Percentiles rank a stretch among this genome's conserved stretches.
Conservation (phyloP, 2,113 vertebrate species). For the Hydrolagus affinis region DNA sequence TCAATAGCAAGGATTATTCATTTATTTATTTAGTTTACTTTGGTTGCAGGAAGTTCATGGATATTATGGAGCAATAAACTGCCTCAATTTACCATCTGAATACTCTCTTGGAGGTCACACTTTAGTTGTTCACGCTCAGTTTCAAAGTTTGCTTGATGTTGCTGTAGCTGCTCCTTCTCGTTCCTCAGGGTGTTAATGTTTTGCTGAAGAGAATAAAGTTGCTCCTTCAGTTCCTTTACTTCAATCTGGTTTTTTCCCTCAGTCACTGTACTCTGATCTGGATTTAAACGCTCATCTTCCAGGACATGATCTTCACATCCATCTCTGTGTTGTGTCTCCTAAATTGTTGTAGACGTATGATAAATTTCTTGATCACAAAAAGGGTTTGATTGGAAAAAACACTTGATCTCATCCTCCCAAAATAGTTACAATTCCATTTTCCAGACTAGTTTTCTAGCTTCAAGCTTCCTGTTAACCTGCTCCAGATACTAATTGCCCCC, state of each 20-base stretch:
- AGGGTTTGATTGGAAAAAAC: too few species aligned
- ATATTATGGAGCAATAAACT: not conserved
- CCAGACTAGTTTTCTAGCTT: too few species aligned
- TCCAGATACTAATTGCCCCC: too few species aligned
- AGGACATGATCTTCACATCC: not conserved
- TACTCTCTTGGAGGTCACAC: constrained; percentile 33
- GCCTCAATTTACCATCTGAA: constrained; percentile 35
- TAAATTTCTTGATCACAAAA: too few species aligned
- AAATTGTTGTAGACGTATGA: not conserved
- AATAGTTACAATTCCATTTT: too few species aligned
- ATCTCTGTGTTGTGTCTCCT: not conserved
- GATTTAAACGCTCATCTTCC: not conserved
- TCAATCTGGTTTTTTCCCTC: not conserved
- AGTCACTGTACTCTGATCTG: not conserved
- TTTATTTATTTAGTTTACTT: not conserved
- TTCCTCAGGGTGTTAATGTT: constrained; percentile 6
- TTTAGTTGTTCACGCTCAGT: constrained; percentile 34
- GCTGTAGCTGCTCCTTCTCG: constrained; percentile 34
- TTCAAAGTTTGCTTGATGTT: not conserved
- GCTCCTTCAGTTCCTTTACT: not conserved
- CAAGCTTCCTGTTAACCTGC: too few species aligned
- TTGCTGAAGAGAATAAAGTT: not conserved
- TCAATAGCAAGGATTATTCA: not conserved
- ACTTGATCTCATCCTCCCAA: too few species aligned
- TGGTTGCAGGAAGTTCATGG: not conserved